Evolutionary conservation across 1,140 invertebrate species (phyloP), one percentile per base, ranked within the genome.

Genomic region (Drosophila littoralis): DNA sequence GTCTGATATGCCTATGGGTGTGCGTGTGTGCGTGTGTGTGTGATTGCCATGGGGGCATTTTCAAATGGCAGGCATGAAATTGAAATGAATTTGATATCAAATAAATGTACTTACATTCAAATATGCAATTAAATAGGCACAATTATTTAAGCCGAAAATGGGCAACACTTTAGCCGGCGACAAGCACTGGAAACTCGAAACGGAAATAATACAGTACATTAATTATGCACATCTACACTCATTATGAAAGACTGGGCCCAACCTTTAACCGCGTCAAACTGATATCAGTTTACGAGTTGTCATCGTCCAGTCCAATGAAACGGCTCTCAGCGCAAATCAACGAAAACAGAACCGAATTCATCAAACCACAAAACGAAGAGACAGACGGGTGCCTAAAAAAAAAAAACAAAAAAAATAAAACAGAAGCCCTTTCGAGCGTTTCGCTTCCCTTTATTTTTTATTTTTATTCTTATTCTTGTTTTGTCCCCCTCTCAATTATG

Each of bases 21-120:
- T 22, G 40, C 12, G 43, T 54, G 57, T 35, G 43, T 48, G 66
- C 50, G 65, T n/a, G 75, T 52, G 66, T 68, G 63, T 66, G 54
- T 55, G 60, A 57, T 48, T 83, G 75, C 74, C 78, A 81, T 71
- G 69, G 75, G 82, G 75, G 82, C 63, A 86, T 67, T 76, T 85
- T 86, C 75, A 78, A 69, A 65, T 84, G 67, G 67, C 65, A 76
- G 64, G 75, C 75, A 84, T 84, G 70, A 79, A 79, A 84, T 84
- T 79, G 73, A 86, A 86, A 82, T 82, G 64, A 71, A 79, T 83
- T 89, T 80, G 64, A 55, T 68, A 77, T 77, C 67, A 88, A 88
- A 88, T 67, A 45, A 71, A 83, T 78, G 63, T 71, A 74, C 50
- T 69, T 69, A 60, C 66, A 75, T 57, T 63, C 48, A 63, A 63